Evolutionary conservation across 1,140 invertebrate genomes (phyloP), one percentile per base, ranked within the genome.

Genomic region (Aphelenchoides avenae): DNA sequence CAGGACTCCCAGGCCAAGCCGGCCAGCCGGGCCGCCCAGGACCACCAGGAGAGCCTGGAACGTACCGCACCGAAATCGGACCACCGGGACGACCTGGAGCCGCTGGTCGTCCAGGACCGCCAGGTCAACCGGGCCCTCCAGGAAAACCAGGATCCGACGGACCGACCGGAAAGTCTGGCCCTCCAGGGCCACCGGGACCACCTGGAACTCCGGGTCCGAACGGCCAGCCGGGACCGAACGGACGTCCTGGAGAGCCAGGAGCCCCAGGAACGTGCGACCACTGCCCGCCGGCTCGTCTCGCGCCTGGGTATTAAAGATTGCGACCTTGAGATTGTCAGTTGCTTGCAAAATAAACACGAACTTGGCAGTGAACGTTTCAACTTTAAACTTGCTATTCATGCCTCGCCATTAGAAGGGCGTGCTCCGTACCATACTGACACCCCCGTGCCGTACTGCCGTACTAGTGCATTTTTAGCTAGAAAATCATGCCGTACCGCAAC

Each of bases 261-360:
- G 27, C 58, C 9, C 48, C 53, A 9, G 63, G 53, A 11, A n/a
- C 24, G 1, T 66, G 53, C 34, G 51, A 62, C 24, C 62, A 66
- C 27, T 67, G 61, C 30, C 64, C 62, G 29, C 64, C 62, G 22
- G 52, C 61, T 0, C 39, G 61, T 41, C 40, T 63, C 9, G 51
- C 49, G 13, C 61, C 61, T n/a, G 61, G 61, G 13, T 64, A 64
- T 49, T 63, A 54, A 63, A n/a, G n/a, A n/a, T n/a, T n/a, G n/a
- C n/a, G n/a, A n/a, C n/a, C n/a, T n/a, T n/a, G n/a, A n/a, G n/a
- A n/a, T n/a, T n/a, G n/a, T n/a, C n/a, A n/a, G n/a, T n/a, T n/a
- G n/a, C n/a, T n/a, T n/a, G n/a, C n/a, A n/a, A n/a, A n/a, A n/a
- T n/a, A n/a, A n/a, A n/a, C n/a, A n/a, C n/a, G n/a, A n/a, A n/a